Conservation (phyloP, 2,113 vertebrate species). For the Osmerus mordax region DNA sequence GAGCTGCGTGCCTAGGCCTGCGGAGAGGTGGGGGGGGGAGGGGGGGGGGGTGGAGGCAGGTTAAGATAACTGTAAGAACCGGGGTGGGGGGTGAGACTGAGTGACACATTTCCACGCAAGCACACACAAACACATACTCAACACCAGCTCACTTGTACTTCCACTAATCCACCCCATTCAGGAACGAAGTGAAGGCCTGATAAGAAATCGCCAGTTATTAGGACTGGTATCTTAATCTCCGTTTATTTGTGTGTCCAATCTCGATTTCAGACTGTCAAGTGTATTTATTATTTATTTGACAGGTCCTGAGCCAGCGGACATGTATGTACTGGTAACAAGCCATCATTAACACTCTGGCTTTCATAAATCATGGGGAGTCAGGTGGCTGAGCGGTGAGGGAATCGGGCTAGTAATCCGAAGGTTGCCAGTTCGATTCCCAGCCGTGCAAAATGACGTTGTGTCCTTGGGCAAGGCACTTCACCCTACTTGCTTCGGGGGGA, state of each 20-base stretch:
- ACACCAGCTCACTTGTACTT: not conserved
- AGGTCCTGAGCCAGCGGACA: not conserved
- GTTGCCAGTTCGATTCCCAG: too few species aligned
- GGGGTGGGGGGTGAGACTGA: not conserved
- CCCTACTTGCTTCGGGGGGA: too few species aligned
- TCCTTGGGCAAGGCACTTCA: too few species aligned
- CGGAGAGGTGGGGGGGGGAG: conserved; percentile 3
- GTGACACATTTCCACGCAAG: not conserved
- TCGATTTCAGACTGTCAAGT: not conserved
- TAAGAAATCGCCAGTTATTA: not conserved
- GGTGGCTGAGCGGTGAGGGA: too few species aligned
- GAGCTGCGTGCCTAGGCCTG: conserved; percentile 81
- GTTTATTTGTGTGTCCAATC: not conserved
- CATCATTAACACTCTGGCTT: not conserved
- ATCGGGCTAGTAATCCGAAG: too few species aligned
- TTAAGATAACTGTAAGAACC: not conserved
- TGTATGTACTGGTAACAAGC: not conserved
- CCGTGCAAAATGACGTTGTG: too few species aligned
- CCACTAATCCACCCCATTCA: not conserved
- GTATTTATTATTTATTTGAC: not conserved
- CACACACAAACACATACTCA: not conserved
- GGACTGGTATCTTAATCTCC: not conserved
- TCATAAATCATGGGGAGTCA: too few species aligned
- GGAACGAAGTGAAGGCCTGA: not conserved
- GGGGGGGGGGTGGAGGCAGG: not conserved